These are phyloP conservation scores for Pelecanoides urinatrix DNA, from an alignment of 2,113 vertebrate genomes.

Conservation along the genomic window DNA sequence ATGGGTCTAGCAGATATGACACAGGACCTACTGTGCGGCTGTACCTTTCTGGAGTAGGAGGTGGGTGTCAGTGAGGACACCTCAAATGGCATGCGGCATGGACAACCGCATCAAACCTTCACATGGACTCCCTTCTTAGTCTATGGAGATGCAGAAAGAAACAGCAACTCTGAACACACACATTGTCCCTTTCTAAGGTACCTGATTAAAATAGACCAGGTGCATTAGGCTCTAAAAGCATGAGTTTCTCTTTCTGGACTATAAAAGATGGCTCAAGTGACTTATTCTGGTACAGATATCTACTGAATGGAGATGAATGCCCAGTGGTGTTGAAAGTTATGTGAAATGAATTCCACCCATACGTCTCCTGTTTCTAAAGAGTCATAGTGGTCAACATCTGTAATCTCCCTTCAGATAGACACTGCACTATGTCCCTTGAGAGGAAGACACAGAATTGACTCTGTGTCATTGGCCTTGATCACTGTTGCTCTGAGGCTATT, in stretches of 20 bases:
- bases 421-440: neutral
- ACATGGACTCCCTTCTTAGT: neutral
- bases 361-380: neutral
- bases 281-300: neutral
- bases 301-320: neutral
- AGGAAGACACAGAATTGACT: neutral
- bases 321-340: neutral
- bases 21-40: neutral
- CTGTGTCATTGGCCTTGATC: constrained; percentile 43
- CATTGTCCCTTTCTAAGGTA: neutral
- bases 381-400: neutral
- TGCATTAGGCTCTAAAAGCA: neutral
- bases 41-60: neutral
- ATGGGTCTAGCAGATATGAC: neutral
- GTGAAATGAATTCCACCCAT: neutral
- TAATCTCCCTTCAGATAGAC: neutral
- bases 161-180: neutral
- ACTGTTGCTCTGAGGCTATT: neutral
- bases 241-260: neutral
- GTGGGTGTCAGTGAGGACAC: neutral
- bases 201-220: neutral
- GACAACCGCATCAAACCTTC: neutral
- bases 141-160: neutral
- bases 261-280: neutral
- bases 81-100: neutral